Base-by-base conservation (phyloP, 2,113 vertebrate species). In the Bagarius yarrelli region DNA sequence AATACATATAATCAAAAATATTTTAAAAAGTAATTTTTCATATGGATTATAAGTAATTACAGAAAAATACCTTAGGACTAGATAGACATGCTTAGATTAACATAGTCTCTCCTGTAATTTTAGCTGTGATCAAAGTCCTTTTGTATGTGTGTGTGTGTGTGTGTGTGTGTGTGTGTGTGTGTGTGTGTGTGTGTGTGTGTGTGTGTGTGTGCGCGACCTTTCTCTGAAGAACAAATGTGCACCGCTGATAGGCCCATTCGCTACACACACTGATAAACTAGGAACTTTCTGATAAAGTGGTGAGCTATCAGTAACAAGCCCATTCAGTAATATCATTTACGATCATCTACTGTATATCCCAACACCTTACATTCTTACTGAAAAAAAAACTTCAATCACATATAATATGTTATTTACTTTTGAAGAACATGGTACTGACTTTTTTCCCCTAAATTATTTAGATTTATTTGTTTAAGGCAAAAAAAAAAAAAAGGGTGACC, bases 71-170 rank as follows among this genome's bases (percentile, higher is more conserved):
- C 53, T 72, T 12, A 32, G 69, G 3, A 8, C 18, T 52, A 32
- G 25, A 53, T 52, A 32, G 25, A 53, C 8, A 8, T 53, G 16
- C 30, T 30, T 71, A 19, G 25, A 47, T 52, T 8, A 6, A 1
- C 25, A 30, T 18, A 27, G 27, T 30, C 18, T 1, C 47, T 72
- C 16, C 3, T 53, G 23, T 53, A 30, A 30, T 30, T 71, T 44
- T 52, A 32, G 8, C 50, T 53, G 25, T 72, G 70, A 27, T 9
- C 59, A 75, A 81, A 56, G 80, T 74, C 70, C 57, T 30, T 81
- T 32, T 40, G 3, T 4, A 40, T 6, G 16, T 53, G 52, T 32
- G 16, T 53, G 36, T 32, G 16, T 76, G 74, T 47, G 74, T 60
- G 18, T n/a, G 19, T 44, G n/a, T 71, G 1, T 53, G 36, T 32